Evolutionary conservation across 2,888 invertebrate genomes (phyloP).

Genomic region (Hypena proboscidalis): DNA sequence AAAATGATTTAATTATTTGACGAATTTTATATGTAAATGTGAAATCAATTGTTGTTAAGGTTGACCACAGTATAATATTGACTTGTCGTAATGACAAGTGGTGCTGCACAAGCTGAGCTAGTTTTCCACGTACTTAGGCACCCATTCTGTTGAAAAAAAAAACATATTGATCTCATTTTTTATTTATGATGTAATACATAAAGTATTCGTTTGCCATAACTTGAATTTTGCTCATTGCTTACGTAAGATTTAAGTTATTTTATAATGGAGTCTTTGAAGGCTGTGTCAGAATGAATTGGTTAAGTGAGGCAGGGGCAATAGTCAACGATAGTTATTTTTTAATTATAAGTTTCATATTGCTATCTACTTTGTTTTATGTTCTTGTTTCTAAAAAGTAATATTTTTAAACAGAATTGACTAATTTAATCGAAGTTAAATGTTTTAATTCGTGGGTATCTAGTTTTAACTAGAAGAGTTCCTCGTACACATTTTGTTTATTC

Average conservation of each 20-base stretch:
- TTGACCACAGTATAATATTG: constrained; percentile 35
- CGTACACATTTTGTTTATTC: constrained; percentile 53
- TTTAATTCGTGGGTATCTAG: constrained; percentile 29
- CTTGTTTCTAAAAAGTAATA: constrained; percentile 24
- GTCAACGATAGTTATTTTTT: constrained; percentile 25
- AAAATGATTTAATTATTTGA: constrained; percentile 52
- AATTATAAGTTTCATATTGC: constrained; percentile 28
- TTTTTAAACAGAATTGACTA: constrained; percentile 19
- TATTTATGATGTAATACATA: constrained; percentile 71
- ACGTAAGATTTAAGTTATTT: constrained; percentile 60
- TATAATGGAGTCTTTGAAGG: constrained; percentile 55
- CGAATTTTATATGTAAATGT: constrained; percentile 40
- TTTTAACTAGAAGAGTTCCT: constrained; percentile 45
- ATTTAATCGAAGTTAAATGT: constrained; percentile 24
- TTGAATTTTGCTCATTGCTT: constrained; percentile 70
- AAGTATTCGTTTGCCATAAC: constrained; percentile 77
- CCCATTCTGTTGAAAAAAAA: constrained; percentile 44
- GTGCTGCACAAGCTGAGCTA: constrained; percentile 21
- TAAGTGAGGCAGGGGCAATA: constrained; percentile 42
- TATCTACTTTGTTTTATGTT: constrained; percentile 13
- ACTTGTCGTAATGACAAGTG: constrained; percentile 36
- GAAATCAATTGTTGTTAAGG: constrained; percentile 58
- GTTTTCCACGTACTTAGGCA: constrained; percentile 32
- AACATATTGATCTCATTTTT: constrained; percentile 80
- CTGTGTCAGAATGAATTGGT: constrained; percentile 59